Conservation (phyloP, 2,113 vertebrate species). For the Diphyllodes magnificus region DNA sequence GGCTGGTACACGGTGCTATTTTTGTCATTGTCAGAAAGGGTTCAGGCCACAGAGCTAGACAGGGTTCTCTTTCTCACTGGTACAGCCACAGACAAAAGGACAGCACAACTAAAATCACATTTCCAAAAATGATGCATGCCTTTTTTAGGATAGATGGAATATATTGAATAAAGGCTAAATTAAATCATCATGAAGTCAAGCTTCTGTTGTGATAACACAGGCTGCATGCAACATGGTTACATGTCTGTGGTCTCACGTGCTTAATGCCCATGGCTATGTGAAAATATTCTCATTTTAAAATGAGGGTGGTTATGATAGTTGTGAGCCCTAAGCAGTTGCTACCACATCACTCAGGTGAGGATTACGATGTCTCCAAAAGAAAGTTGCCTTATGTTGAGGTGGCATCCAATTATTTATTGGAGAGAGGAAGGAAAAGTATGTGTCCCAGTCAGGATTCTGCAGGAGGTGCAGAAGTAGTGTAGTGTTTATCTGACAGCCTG, state of each 20-base stretch:
- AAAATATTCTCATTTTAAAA: not conserved
- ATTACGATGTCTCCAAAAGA: not conserved
- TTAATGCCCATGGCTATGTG: not conserved
- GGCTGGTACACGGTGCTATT: not conserved
- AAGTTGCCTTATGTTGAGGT: fast-evolving
- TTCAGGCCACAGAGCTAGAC: not conserved
- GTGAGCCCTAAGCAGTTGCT: not conserved
- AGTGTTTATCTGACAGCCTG: not conserved
- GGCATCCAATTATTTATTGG: not conserved
- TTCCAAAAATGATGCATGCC: not conserved
- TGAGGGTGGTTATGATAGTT: not conserved
- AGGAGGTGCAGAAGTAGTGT: not conserved
- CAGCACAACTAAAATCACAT: not conserved
- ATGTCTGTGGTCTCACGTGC: fast-evolving
- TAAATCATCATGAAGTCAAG: not conserved
- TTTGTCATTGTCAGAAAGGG: not conserved
- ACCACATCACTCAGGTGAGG: not conserved
- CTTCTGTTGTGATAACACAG: not conserved
- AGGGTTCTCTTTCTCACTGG: not conserved
- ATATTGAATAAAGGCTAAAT: not conserved
- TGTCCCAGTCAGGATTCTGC: not conserved
- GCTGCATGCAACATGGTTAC: not conserved
- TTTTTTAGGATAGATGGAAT: not conserved
- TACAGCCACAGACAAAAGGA: not conserved
- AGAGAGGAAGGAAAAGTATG: not conserved